Evolutionary conservation across 2,113 vertebrate species (phyloP), one percentile per base, ranked within the genome.

Genomic region (Proterorhinus semilunaris): DNA sequence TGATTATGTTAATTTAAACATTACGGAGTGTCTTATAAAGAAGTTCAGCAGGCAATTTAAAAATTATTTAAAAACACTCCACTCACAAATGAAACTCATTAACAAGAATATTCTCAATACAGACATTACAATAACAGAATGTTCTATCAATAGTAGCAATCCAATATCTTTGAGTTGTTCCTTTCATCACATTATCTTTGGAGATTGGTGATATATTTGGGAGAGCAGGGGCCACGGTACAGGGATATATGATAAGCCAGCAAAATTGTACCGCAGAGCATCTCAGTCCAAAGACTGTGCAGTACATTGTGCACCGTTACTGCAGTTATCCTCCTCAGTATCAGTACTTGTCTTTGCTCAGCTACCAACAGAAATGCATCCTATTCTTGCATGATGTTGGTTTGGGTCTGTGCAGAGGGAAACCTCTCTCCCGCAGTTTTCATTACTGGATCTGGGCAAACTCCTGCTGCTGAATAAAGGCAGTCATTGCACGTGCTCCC

Each of bases 401-500:
- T 70, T 68, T 57, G 49, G 8, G 47, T 68, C 53, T 13, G 17
- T 52, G 59, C 69, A 13, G 68, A 52, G 47, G 48, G 66, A 73
- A 75, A 75, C 55, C 68, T 79, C 68, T 82, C 79, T 75, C 68
- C 72, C 78, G 77, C 76, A 78, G 69, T 81, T 85, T 68, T 85
- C 72, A 80, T 84, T 84, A 83, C 64, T 73, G 70, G 75, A 77
- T 68, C 68, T 68, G 75, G 81, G 66, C 74, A 75, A 57, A 78
- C 70, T 68, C 73, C 80, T 61, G 62, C 66, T 6, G 36, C 52
- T 74, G 71, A 63, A 70, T 62, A 74, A 74, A 73, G 73, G 71
- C 51, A 76, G 81, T 62, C 57, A 53, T 63, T 66, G 52, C 74
- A 74, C 73, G 70, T 67, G 66, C 46, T 68, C 79, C 75, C 75